phyloP scores from a whole-genome alignment of 2,113 vertebrate species.

The Oophaga pumilio region DNA sequence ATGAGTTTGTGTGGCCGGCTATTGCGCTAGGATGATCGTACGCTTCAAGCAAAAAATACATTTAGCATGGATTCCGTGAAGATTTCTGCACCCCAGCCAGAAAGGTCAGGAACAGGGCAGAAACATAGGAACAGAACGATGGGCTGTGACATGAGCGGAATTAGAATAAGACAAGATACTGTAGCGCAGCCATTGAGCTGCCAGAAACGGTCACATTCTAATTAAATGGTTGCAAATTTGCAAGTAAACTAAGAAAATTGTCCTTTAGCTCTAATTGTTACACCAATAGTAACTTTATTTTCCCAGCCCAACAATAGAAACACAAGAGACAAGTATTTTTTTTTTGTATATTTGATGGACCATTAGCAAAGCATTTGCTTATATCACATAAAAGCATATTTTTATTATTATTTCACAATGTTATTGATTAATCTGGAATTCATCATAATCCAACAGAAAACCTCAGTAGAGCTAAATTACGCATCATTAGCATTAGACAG shows the following conservation, averaged over 20 bases:
- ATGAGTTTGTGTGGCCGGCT: slow-evolving; percentile 40
- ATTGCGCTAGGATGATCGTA: slow-evolving; percentile 28
- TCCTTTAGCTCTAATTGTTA: not conserved
- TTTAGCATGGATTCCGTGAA: slow-evolving; percentile 22
- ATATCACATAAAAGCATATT: too few species aligned
- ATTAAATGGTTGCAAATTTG: not conserved
- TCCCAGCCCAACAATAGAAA: not conserved
- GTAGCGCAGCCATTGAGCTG: not conserved
- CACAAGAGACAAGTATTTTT: too few species aligned
- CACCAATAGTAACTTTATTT: not conserved
- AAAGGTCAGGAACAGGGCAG: slow-evolving; percentile 23
- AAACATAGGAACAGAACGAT: slow-evolving; percentile 15
- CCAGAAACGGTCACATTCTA: not conserved
- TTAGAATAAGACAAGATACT: slow-evolving; percentile 26
- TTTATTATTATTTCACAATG: too few species aligned
- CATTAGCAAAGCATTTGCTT: not conserved
- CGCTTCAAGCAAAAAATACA: slow-evolving; percentile 44
- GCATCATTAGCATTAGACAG: too few species aligned
- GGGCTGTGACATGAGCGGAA: slow-evolving; percentile 9
- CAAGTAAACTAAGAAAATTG: not conserved
- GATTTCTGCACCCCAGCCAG: slow-evolving; percentile 24
- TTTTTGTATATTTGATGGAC: not conserved
- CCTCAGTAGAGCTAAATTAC: too few species aligned
- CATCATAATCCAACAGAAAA: too few species aligned
- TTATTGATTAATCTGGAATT: too few species aligned